Percentiles rank a stretch among this genome's conserved stretches.
These are phyloP conservation scores for Anguilla rostrata DNA, from an alignment of 2,113 vertebrate genomes.

Conservation along the genomic window DNA sequence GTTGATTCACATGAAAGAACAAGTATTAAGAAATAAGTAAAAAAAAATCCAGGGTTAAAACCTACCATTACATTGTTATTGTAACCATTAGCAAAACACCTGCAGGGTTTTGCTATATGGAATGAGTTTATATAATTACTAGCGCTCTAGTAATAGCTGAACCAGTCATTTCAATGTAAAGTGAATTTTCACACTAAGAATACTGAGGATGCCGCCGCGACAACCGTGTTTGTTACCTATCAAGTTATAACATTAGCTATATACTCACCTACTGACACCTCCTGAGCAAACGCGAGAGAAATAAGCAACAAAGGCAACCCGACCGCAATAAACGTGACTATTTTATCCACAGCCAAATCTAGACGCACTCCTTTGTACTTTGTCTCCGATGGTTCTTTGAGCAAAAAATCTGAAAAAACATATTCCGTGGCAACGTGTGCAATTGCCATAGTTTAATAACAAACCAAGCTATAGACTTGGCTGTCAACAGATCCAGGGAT, in stretches of 20 bases:
- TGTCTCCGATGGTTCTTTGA: conserved; percentile 80
- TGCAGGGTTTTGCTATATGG: not conserved
- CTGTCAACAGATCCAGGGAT: not conserved
- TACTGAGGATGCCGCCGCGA: not conserved
- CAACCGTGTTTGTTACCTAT: not conserved
- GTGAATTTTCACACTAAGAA: not conserved
- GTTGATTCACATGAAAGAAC: not conserved
- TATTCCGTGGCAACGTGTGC: conserved; percentile 89
- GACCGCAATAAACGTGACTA: conserved; percentile 84
- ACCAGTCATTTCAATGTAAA: not conserved
- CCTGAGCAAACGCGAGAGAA: conserved; percentile 89
- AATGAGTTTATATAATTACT: not conserved
- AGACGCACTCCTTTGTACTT: conserved; percentile 80
- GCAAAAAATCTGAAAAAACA: conserved; percentile 87
- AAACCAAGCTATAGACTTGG: not conserved
- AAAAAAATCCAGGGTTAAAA: not conserved
- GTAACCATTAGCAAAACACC: not conserved
- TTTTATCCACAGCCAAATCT: conserved; percentile 86
- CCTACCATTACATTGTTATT: not conserved
- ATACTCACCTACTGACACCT: conserved; percentile 83
- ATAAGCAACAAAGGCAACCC: conserved; percentile 88
- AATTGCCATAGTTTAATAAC: conserved; percentile 78
- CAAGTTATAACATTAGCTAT: not conserved
- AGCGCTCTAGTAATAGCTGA: not conserved
- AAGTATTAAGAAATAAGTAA: not conserved